Conservation (phyloP, 2,888 invertebrate species). For the Tridacna gigas region DNA sequence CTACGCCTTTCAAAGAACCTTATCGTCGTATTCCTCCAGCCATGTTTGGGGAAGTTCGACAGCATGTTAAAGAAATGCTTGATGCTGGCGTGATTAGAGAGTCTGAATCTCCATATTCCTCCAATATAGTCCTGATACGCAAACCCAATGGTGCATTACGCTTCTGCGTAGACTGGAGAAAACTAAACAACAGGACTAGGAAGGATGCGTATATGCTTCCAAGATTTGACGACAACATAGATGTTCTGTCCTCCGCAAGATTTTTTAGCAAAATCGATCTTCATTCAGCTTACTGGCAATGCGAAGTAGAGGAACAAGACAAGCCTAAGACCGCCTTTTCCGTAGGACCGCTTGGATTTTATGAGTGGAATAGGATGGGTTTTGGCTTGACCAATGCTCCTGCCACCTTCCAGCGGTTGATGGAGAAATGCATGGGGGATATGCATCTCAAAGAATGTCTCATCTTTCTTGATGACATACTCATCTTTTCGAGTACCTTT, state of each 20-base stretch:
- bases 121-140: neutral
- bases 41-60: conserved; percentile 39
- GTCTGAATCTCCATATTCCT: conserved; percentile 1
- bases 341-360: neutral
- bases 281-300: neutral
- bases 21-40: conserved; percentile 37
- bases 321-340: neutral
- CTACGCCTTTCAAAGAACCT: conserved; percentile 35
- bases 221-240: neutral
- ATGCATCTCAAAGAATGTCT: neutral
- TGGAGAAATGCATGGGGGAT: neutral
- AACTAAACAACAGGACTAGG: neutral
- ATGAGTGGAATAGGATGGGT: neutral
- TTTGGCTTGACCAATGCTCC: neutral
- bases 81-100: conserved; percentile 27
- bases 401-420: neutral
- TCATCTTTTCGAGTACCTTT: neutral
- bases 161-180: no score
- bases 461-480: neutral
- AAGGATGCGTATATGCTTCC: neutral
- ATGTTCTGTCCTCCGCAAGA: neutral
- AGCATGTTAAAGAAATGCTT: conserved; percentile 45
- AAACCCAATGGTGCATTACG: no score
- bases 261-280: neutral
- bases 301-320: neutral